Percentiles rank a stretch among this genome's conserved stretches.
phyloP scores from a whole-genome alignment of 2,113 vertebrate genomes.

The Neotoma lepida region DNA sequence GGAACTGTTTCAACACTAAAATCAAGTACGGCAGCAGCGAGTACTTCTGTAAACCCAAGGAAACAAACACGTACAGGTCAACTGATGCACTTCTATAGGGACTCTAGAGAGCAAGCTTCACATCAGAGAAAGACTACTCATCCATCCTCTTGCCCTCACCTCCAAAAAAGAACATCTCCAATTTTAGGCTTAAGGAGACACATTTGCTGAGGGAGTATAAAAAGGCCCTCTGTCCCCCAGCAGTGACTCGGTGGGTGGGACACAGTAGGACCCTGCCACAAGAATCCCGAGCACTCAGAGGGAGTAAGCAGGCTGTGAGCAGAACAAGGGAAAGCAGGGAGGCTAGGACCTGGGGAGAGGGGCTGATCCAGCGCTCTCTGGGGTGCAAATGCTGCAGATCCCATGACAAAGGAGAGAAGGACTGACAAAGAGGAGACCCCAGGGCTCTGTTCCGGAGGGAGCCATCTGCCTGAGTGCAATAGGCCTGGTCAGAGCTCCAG shows the following conservation, averaged over 20 bases:
- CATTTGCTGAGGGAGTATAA: neutral
- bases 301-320: neutral
- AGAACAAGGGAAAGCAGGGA: neutral
- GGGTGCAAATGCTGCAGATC: too few species aligned
- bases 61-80: neutral
- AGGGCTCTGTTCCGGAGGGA: neutral
- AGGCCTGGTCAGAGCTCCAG: neutral
- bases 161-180: neutral
- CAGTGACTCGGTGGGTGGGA: fast-evolving
- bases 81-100: neutral
- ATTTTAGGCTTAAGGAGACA: neutral
- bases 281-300: neutral
- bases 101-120: neutral
- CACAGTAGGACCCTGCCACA: fast-evolving
- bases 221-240: neutral
- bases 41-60: constrained; percentile 90
- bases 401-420: too few species aligned
- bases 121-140: neutral
- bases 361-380: neutral
- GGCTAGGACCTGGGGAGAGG: neutral
- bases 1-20: constrained; percentile 98
- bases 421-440: neutral
- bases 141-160: neutral
- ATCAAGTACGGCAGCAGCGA: constrained; percentile 97
- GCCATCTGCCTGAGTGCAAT: fast-evolving